Evolutionary conservation across 1,140 invertebrate species (phyloP).

Genomic region (Cyclargus thomasi): DNA sequence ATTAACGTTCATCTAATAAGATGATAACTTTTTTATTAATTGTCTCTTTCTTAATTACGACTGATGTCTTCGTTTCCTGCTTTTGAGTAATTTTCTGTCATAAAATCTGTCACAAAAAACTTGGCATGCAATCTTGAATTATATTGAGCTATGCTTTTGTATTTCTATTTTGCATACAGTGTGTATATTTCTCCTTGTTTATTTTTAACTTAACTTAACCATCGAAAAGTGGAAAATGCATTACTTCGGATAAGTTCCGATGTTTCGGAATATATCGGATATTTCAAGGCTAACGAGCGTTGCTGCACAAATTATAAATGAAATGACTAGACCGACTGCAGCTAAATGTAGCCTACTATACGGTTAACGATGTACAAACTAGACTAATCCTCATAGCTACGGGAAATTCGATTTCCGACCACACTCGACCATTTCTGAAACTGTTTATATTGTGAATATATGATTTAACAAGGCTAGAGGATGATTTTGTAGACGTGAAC

Average conservation of each 20-base stretch:
- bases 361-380: background rate
- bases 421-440: background rate
- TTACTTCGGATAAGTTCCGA: no score
- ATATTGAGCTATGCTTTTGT: background rate
- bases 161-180: no score
- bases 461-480: background rate
- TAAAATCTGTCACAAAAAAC: background rate
- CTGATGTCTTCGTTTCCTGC: background rate
- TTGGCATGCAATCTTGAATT: background rate
- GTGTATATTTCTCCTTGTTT: no score
- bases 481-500: background rate
- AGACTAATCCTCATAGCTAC: background rate
- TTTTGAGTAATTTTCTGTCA: background rate
- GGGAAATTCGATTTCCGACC: background rate
- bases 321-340: no score
- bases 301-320: no score
- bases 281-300: no score
- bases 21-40: no score
- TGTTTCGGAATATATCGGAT: no score
- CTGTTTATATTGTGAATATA: background rate
- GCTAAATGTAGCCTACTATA: no score
- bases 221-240: no score
- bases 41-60: no score
- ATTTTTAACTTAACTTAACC: no score
- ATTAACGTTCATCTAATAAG: background rate